Base-by-base conservation (phyloP, 2,113 vertebrate species). In the Chunga burmeisteri region DNA sequence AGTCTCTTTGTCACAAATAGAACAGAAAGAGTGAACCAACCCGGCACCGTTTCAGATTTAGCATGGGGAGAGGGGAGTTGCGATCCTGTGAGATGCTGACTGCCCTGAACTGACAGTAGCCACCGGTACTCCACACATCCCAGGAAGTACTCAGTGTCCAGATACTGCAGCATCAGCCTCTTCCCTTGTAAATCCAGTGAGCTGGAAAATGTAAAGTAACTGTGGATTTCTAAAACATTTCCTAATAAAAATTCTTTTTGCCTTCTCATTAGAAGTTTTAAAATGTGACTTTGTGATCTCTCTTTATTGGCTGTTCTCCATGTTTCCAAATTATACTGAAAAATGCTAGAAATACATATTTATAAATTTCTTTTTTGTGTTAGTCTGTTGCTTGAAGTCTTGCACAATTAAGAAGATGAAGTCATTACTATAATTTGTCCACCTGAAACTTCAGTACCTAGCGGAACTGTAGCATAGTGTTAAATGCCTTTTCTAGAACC, bases 291-390 rank as follows among this genome's bases (percentile, higher is more conserved):
- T 81, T 55, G 42, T 90, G 62, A 83, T 92, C 67, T 90, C 32
- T 88, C 55, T 58, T 70, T 90, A n/a, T 90, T 94, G 92, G 40
- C 84, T 12, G 3, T 80, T 27, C 78, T 89, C 78, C 53, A 29
- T 40, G 30, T 94, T 92, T 96, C 88, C 87, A 96, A 90, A 73
- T 93, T 87, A 81, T 62, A 75, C 38, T 85, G 49, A 94, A 78
- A 71, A 86, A 88, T 71, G 22, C 38, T 90, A 81, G 62, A 86
- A 88, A 85, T 81, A 79, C 5, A 5, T 75, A 85, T 81, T 80
- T 92, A 26, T 19, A n/a, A 16, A 11, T 70, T 81, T 44, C 7
- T 47, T 88, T 53, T 83, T 55, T 44, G 32, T 16, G 17, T 79
- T 77, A 70, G 13, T n/a, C 46, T 90, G 81, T 68, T 47, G 13